Evolutionary conservation across 2,888 invertebrate species (phyloP).

Genomic region (Diaperis boleti): DNA sequence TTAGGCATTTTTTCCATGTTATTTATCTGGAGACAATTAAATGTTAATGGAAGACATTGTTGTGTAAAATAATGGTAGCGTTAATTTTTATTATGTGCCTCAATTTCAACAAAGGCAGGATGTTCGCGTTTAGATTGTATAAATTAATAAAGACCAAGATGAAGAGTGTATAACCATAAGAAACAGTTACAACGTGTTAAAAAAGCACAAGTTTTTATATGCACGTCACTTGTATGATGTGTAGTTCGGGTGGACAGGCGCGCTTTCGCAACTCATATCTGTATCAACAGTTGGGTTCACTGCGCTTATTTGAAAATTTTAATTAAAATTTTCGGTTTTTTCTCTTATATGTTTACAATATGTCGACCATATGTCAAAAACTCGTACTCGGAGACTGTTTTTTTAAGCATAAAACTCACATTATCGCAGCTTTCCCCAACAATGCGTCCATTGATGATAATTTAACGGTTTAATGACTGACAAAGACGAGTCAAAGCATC

Average conservation of each 20-base stretch:
- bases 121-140: neutral
- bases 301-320: too few species aligned
- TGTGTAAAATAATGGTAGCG: slow-evolving; percentile 2
- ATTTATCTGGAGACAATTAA: neutral
- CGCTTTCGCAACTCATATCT: too few species aligned
- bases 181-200: too few species aligned
- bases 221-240: too few species aligned
- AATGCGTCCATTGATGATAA: slow-evolving; percentile 13
- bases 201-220: too few species aligned
- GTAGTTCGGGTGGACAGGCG: too few species aligned
- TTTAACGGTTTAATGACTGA: slow-evolving; percentile 40
- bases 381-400: neutral
- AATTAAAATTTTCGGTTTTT: too few species aligned
- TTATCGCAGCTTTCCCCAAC: neutral
- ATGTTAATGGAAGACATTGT: neutral
- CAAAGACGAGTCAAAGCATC: slow-evolving; percentile 6
- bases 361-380: neutral
- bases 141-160: too few species aligned
- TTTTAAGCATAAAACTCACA: neutral
- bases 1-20: neutral
- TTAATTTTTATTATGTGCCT: neutral
- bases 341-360: too few species aligned
- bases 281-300: too few species aligned
- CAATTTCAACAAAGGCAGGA: neutral
- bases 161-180: too few species aligned